phyloP scores from a whole-genome alignment of 2,113 vertebrate genomes.

The Engystomops pustulosus region DNA sequence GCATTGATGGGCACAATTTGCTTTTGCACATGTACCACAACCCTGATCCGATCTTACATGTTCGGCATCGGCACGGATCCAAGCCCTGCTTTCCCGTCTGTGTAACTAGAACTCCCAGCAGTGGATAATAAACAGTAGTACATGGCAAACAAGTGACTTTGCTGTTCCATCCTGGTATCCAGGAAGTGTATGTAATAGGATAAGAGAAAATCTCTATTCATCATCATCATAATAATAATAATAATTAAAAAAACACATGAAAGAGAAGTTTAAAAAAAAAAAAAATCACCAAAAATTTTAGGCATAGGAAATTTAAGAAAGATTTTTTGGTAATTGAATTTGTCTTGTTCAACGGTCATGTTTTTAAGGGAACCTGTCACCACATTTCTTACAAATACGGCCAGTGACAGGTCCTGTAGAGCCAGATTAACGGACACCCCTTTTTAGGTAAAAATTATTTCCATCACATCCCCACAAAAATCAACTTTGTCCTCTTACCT shows the following conservation, averaged over 20 bases:
- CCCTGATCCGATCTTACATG: background rate
- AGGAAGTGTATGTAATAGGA: background rate
- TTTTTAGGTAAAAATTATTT: too few relatives aligned
- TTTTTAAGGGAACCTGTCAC: too few relatives aligned
- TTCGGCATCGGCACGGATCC: background rate
- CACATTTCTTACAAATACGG: too few relatives aligned
- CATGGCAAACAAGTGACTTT: background rate
- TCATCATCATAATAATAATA: background rate
- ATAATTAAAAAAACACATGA: background rate
- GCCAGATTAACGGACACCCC: too few relatives aligned
- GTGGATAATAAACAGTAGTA: background rate
- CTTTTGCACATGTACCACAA: background rate
- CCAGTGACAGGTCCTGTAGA: too few relatives aligned
- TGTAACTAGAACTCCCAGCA: conserved; percentile 4
- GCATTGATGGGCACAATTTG: background rate
- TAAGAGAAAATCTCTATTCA: background rate
- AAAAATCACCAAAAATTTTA: too few relatives aligned
- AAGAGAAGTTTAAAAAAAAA: too few relatives aligned
- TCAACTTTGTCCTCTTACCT: too few relatives aligned
- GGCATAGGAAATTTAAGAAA: too few relatives aligned
- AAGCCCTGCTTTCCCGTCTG: background rate
- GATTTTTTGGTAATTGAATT: too few relatives aligned
- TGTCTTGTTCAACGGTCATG: too few relatives aligned
- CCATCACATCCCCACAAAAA: too few relatives aligned
- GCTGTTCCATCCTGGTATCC: background rate